Conservation (phyloP, 2,888 invertebrate genomes). For the Drosophila suboccidentalis region DNA sequence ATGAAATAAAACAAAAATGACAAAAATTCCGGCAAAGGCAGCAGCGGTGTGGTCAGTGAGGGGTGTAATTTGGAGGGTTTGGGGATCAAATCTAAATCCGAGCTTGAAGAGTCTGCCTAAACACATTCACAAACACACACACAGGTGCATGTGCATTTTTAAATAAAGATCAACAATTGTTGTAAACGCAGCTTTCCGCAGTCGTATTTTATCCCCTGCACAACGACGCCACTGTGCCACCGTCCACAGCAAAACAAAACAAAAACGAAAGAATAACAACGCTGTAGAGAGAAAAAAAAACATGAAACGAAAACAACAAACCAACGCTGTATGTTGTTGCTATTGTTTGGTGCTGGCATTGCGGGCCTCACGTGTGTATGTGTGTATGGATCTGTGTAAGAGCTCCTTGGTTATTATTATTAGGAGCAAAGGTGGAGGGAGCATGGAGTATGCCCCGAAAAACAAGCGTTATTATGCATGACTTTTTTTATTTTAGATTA, state of each 20-base stretch:
- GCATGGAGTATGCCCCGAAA: slow-evolving; percentile 32
- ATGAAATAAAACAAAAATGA: slow-evolving; percentile 69
- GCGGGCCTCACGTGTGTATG: slow-evolving; percentile 28
- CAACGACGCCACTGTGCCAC: slow-evolving; percentile 54
- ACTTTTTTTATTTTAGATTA: slow-evolving; percentile 21
- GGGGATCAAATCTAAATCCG: slow-evolving; percentile 3
- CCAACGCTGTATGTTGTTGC: slow-evolving; percentile 47
- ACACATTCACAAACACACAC: neutral
- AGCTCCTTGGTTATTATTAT: slow-evolving; percentile 64
- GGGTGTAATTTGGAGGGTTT: slow-evolving; percentile 3
- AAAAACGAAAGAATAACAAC: slow-evolving; percentile 65
- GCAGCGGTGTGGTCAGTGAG: slow-evolving; percentile 39
- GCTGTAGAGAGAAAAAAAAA: slow-evolving; percentile 55
- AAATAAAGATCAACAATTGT: slow-evolving; percentile 19
- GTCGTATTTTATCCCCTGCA: slow-evolving; percentile 21
- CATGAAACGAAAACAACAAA: slow-evolving; percentile 64
- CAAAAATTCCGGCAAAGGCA: slow-evolving; percentile 54
- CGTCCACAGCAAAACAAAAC: slow-evolving; percentile 57
- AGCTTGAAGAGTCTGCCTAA: slow-evolving; percentile 12
- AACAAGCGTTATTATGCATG: slow-evolving; percentile 40
- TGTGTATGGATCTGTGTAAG: slow-evolving; percentile 29
- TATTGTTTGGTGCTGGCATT: slow-evolving; percentile 52
- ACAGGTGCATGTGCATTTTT: neutral
- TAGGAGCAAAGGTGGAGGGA: slow-evolving; percentile 25
- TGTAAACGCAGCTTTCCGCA: slow-evolving; percentile 30